Evolutionary conservation across 1,140 invertebrate genomes (phyloP).

Genomic region (Formica selysi): DNA sequence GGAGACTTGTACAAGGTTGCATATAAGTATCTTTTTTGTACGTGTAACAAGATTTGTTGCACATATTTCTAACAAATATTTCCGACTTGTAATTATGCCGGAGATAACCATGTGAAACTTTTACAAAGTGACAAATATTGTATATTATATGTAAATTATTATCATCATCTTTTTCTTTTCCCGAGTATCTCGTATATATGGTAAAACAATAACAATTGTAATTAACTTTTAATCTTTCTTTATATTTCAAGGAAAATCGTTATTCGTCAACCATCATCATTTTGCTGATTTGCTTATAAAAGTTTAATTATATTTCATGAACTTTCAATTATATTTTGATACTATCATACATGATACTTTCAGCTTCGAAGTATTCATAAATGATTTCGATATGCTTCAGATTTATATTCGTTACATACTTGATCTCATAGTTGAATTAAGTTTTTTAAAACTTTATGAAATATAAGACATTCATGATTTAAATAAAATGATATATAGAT

Average conservation of each 20-base stretch:
- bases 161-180: not conserved
- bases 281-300: not conserved
- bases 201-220: not conserved
- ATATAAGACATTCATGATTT: not conserved
- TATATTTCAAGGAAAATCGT: not conserved
- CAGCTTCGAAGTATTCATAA: not conserved
- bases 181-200: not conserved
- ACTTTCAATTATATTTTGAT: not conserved
- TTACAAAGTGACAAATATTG: constrained; percentile 7
- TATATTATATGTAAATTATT: constrained; percentile 12
- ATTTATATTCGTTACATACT: not conserved
- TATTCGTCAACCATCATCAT: not conserved
- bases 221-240: constrained; percentile 1
- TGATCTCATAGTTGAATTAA: not conserved
- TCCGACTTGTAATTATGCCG: constrained; percentile 33
- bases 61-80: not conserved
- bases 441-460: not conserved
- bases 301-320: not conserved
- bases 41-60: not conserved
- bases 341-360: no score
- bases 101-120: not conserved
- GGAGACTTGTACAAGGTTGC: not conserved
- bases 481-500: not conserved
- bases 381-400: not conserved
- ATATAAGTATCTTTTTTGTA: not conserved